Evolutionary conservation across 1,140 invertebrate species (phyloP).

Genomic region (Drosophila lacertosa): DNA sequence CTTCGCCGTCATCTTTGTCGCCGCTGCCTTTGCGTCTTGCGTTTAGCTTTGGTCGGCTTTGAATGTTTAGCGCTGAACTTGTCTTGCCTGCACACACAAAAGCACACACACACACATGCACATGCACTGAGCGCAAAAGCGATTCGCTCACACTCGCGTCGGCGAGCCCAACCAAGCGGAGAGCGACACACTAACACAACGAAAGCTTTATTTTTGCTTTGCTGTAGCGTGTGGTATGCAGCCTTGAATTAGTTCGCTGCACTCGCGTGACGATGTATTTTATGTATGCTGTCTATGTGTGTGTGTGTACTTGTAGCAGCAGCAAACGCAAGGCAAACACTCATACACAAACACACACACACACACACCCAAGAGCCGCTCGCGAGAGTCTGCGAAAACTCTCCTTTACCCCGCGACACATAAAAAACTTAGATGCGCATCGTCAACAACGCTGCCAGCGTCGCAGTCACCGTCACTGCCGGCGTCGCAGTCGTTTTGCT

Average conservation of each 20-base stretch:
- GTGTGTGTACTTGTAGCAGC: conserved; percentile 26
- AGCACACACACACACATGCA: conserved; percentile 16
- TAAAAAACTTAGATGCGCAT: conserved; percentile 55
- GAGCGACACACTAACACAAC: conserved; percentile 57
- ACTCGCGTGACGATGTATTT: conserved; percentile 69
- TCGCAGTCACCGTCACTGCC: conserved; percentile 16
- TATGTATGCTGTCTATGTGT: conserved; percentile 32
- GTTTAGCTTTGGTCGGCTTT: conserved; percentile 66
- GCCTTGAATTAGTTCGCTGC: conserved; percentile 84
- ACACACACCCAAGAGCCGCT: conserved; percentile 4
- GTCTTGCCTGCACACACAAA: conserved; percentile 56
- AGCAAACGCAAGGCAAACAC: conserved; percentile 51
- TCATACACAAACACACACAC: conserved; percentile 32
- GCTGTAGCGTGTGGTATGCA: conserved; percentile 79
- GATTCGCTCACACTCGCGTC: conserved; percentile 39
- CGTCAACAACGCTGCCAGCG: conserved; percentile 28
- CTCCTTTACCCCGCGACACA: conserved; percentile 42
- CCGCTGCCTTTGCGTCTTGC: conserved; percentile 21
- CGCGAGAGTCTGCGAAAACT: conserved; percentile 68
- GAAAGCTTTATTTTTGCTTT: conserved; percentile 79
- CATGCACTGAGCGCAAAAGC: conserved; percentile 26
- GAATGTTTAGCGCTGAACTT: conserved; percentile 82
- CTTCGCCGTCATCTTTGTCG: conserved; percentile 32
- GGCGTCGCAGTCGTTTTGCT: conserved; percentile 39
- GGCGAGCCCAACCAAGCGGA: conserved; percentile 29